phyloP scores from a whole-genome alignment of 92 coral and sea anemone genomes.

The Epizoanthus ramosus region DNA sequence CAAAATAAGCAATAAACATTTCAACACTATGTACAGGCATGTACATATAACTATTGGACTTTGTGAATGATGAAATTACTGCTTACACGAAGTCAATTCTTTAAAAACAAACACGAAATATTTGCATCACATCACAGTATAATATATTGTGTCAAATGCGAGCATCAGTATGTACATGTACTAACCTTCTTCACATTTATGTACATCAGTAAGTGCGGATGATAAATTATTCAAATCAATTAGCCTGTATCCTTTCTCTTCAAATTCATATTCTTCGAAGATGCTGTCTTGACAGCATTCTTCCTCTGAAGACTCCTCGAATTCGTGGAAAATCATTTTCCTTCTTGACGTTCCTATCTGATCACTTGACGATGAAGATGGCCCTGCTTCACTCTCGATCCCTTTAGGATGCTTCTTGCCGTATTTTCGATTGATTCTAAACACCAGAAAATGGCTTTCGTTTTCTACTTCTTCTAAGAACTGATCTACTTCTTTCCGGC shows the following conservation, averaged over 20 bases:
- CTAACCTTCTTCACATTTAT: constrained; percentile 45
- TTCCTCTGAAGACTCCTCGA: constrained; percentile 19
- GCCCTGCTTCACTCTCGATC: constrained; percentile 8
- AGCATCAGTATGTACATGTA: neutral
- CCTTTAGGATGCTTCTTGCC: constrained; percentile 8
- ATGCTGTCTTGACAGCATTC: neutral
- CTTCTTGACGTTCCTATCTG: neutral
- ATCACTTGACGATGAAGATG: constrained; percentile 4
- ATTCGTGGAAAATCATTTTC: constrained; percentile 24
- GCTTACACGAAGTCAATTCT: neutral
- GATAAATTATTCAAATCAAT: constrained; percentile 35
- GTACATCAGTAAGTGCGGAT: constrained; percentile 36
- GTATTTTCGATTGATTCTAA: constrained; percentile 17
- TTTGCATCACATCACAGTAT: constrained; percentile 10
- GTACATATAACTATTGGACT: no score
- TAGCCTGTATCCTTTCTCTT: constrained; percentile 22
- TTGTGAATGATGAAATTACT: no score
- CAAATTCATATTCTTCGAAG: constrained; percentile 26
- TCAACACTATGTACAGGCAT: no score
- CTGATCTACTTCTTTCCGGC: constrained; percentile 13
- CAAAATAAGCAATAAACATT: neutral
- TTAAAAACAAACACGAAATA: constrained; percentile 14
- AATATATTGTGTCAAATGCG: neutral
- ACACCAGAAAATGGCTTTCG: constrained; percentile 12
- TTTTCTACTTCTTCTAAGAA: constrained; percentile 5